Evolutionary conservation across 2,113 vertebrate species (phyloP).

Genomic region (Tragelaphus strepsiceros): DNA sequence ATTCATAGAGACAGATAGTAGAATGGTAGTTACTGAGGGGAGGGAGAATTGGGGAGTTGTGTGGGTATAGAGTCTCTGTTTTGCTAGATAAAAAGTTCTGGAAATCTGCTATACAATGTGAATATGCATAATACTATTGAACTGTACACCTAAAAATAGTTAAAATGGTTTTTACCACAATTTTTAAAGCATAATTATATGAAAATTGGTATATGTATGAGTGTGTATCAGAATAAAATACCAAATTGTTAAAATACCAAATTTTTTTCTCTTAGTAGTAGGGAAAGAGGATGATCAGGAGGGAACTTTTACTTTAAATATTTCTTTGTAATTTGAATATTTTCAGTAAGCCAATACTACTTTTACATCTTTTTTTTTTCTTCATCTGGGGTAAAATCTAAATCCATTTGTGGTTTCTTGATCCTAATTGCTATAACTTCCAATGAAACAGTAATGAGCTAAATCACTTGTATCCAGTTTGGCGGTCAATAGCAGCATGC

Average conservation of each 20-base stretch:
- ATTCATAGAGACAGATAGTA: background rate
- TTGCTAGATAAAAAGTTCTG: background rate
- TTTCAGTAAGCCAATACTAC: background rate
- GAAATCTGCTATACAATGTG: background rate
- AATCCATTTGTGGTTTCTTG: slow-evolving; percentile 5
- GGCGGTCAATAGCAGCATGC: background rate
- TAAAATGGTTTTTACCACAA: background rate
- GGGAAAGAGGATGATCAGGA: background rate
- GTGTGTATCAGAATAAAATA: background rate
- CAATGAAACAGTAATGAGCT: background rate
- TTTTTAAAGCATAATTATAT: background rate
- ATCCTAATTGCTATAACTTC: background rate
- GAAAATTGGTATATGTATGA: background rate
- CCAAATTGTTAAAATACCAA: background rate
- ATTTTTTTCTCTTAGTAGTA: background rate
- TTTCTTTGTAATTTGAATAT: background rate
- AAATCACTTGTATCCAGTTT: slow-evolving; percentile 21
- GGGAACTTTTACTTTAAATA: background rate
- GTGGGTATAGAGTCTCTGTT: background rate
- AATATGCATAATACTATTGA: background rate
- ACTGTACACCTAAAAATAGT: background rate
- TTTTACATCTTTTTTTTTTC: background rate
- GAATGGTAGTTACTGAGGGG: background rate
- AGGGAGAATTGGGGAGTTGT: background rate
- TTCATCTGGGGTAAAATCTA: background rate